Evolutionary conservation across 2,113 vertebrate species (phyloP).

Genomic region (Sinosuthora webbiana): DNA sequence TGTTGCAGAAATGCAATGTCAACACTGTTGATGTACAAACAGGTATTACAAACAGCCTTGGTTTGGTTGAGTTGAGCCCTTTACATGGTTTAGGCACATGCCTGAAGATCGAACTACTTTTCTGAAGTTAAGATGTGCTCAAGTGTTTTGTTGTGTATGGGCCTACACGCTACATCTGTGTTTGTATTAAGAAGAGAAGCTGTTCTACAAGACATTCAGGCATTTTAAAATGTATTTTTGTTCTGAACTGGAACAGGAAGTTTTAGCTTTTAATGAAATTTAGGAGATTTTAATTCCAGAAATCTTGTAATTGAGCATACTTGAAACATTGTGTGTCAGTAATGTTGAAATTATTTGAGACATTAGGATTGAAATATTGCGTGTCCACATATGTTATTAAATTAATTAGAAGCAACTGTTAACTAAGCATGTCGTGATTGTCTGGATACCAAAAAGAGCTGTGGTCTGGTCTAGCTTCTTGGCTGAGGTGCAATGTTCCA

Average conservation of each 20-base stretch:
- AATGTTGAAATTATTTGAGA: slow-evolving; percentile 24
- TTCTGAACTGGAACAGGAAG: slow-evolving; percentile 43
- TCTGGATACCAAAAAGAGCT: not conserved
- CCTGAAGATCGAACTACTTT: not conserved
- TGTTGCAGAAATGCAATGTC: not conserved
- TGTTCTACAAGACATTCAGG: slow-evolving; percentile 15
- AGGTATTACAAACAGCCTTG: not conserved
- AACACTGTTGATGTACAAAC: not conserved
- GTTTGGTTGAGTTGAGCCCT: not conserved
- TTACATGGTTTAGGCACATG: not conserved
- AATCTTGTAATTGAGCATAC: not conserved
- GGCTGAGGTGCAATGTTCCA: not conserved
- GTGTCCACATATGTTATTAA: slow-evolving; percentile 37
- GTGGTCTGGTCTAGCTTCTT: not conserved
- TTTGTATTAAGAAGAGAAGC: slow-evolving; percentile 51
- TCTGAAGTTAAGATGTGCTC: not conserved
- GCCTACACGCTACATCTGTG: slow-evolving; percentile 47
- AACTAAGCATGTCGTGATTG: not conserved
- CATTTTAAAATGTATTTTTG: slow-evolving; percentile 25
- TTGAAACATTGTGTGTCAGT: not conserved
- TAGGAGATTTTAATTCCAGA: slow-evolving; percentile 1
- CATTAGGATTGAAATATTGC: slow-evolving; percentile 52
- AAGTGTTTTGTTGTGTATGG: slow-evolving; percentile 19
- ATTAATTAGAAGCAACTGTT: slow-evolving; percentile 59
- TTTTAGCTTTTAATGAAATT: slow-evolving; percentile 22